A percentile compares a stretch with the other conserved stretches of the same genome.
Conservation (phyloP, 2,888 invertebrate genomes). For the Drosophila mettleri region DNA sequence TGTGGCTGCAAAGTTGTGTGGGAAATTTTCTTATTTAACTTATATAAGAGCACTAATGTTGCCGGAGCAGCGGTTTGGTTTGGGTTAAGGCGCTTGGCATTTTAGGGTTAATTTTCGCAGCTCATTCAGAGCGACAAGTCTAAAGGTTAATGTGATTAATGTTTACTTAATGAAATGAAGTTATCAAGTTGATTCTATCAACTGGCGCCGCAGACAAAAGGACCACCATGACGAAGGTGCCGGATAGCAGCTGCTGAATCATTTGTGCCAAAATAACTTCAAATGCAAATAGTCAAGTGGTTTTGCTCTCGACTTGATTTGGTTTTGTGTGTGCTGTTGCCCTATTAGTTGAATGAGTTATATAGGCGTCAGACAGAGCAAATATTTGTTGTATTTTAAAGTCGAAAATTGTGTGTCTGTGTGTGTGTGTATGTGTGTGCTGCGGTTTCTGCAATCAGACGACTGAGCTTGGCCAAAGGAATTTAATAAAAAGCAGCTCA, state of each 20-base stretch:
- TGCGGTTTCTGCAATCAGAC: constrained; percentile 69
- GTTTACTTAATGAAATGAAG: constrained; percentile 81
- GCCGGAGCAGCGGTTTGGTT: background rate
- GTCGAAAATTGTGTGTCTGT: background rate
- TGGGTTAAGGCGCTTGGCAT: constrained; percentile 8
- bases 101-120: constrained; percentile 75
- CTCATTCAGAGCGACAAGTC: constrained; percentile 31
- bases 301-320: constrained; percentile 24
- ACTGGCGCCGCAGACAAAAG: constrained; percentile 70
- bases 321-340: constrained; percentile 31
- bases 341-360: constrained; percentile 67
- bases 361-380: constrained; percentile 50
- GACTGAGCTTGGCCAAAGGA: constrained; percentile 52
- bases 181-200: constrained; percentile 81
- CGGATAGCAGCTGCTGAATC: constrained; percentile 24
- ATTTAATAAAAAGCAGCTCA: constrained; percentile 74
- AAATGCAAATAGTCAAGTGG: constrained; percentile 53
- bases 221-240: constrained; percentile 60
- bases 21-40: constrained; percentile 72
- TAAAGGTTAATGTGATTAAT: constrained; percentile 78
- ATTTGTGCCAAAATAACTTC: background rate
- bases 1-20: constrained; percentile 58
- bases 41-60: constrained; percentile 35
- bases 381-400: constrained; percentile 61
- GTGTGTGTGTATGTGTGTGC: constrained; percentile 2